A percentile compares a stretch with the other conserved stretches of the same genome.
Evolutionary conservation across 2,888 invertebrate genomes (phyloP).

Genomic region (Epinotia ramella): DNA sequence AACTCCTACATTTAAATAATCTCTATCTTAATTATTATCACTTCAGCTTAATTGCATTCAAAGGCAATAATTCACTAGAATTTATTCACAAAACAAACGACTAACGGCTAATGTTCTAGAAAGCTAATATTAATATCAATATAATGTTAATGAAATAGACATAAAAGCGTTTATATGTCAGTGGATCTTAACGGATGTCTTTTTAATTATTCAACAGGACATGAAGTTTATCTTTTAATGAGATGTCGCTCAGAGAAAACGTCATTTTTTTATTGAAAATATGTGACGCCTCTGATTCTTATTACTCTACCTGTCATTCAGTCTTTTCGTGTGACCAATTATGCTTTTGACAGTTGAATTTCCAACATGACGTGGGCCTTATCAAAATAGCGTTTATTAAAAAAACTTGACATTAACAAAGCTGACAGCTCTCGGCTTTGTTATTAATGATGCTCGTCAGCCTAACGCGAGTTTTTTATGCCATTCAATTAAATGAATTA

Average conservation of each 20-base stretch:
- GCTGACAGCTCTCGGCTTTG: constrained; percentile 83
- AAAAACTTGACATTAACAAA: constrained; percentile 81
- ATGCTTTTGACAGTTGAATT: constrained; percentile 85
- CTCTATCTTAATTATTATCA: constrained; percentile 36
- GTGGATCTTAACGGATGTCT: constrained; percentile 24
- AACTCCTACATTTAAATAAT: constrained; percentile 36
- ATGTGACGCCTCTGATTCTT: constrained; percentile 59
- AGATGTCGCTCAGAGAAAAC: constrained; percentile 14
- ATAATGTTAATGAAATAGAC: constrained; percentile 41
- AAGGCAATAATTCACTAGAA: constrained; percentile 34
- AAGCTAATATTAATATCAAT: constrained; percentile 41
- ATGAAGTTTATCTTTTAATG: constrained; percentile 29
- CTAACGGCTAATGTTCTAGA: constrained; percentile 37
- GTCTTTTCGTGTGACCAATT: constrained; percentile 82
- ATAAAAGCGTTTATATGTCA: constrained; percentile 28
- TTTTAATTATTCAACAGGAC: constrained; percentile 36
- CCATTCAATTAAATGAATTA: constrained; percentile 77
- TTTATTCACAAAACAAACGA: constrained; percentile 38
- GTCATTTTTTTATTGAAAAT: constrained; percentile 1
- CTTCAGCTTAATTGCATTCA: constrained; percentile 36
- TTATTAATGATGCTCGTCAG: constrained; percentile 77
- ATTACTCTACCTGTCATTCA: constrained; percentile 68
- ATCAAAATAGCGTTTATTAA: constrained; percentile 86
- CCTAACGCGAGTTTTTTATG: constrained; percentile 66
- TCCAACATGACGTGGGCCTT: constrained; percentile 86